Evolutionary conservation across 2,888 invertebrate species (phyloP).

Genomic region (Caenorhabditis doughertyi): DNA sequence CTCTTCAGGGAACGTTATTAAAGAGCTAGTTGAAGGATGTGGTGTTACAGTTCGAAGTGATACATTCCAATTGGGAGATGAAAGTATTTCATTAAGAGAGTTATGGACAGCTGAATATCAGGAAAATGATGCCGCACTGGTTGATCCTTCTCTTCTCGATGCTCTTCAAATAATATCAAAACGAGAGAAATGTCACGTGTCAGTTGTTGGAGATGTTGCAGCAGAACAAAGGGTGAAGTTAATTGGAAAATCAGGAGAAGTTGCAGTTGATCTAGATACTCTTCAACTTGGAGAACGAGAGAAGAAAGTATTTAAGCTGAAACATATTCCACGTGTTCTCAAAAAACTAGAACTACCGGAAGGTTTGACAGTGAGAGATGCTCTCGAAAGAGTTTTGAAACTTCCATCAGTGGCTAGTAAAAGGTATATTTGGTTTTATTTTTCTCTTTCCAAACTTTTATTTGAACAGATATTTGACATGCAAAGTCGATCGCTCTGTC

Average conservation of each 20-base stretch:
- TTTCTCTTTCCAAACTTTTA: background rate
- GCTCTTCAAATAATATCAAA: constrained; percentile 88
- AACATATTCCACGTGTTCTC: constrained; percentile 68
- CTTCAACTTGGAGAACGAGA: constrained; percentile 72
- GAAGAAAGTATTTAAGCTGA: constrained; percentile 84
- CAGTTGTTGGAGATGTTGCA: constrained; percentile 94
- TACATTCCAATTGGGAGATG: constrained; percentile 93
- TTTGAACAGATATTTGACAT: constrained; percentile 76
- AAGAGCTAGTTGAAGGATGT: constrained; percentile 93
- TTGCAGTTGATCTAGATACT: constrained; percentile 75
- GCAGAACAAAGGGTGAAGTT: constrained; percentile 85
- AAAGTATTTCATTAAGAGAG: constrained; percentile 93
- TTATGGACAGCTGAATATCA: constrained; percentile 98
- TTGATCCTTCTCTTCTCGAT: constrained; percentile 86
- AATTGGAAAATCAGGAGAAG: constrained; percentile 20
- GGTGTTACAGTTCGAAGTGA: constrained; percentile 93
- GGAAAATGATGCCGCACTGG: constrained; percentile 88
- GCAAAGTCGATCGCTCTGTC: constrained; percentile 88
- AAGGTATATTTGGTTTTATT: constrained; percentile 54
- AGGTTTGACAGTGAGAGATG: constrained; percentile 86
- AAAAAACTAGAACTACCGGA: constrained; percentile 84
- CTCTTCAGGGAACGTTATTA: constrained; percentile 91
- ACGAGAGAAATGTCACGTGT: constrained; percentile 94
- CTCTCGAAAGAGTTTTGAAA: constrained; percentile 89
- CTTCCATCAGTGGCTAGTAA: constrained; percentile 96